phyloP scores from a whole-genome alignment of 1,140 invertebrate genomes.

The Eulimnadia texana region DNA sequence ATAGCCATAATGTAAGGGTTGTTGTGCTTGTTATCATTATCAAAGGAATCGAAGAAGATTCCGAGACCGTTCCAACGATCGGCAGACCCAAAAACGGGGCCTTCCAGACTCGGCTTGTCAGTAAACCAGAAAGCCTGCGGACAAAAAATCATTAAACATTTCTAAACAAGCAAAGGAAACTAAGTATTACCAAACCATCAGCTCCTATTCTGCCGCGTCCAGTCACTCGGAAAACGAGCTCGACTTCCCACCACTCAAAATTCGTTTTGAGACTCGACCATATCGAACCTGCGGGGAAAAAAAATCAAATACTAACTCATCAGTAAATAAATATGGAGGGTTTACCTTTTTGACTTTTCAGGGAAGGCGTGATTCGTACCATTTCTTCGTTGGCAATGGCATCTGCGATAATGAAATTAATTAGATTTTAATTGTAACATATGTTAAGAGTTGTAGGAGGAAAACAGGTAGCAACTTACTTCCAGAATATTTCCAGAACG shows the following conservation, averaged over 20 bases:
- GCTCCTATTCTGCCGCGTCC: conserved; percentile 94
- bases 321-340: too few species aligned
- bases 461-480: conserved; percentile 49
- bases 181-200: conserved; percentile 69
- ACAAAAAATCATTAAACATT: conserved; percentile 16
- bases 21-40: conserved; percentile 98
- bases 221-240: conserved; percentile 84
- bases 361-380: conserved; percentile 84
- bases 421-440: too few species aligned
- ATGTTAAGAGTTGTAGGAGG: too few species aligned
- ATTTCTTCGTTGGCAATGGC: conserved; percentile 95
- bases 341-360: conserved; percentile 84
- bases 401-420: conserved; percentile 59
- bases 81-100: conserved; percentile 87
- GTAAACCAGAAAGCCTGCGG: conserved; percentile 90
- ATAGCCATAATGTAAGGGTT: conserved; percentile 97
- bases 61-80: conserved; percentile 91
- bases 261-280: conserved; percentile 74
- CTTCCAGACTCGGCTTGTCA: conserved; percentile 61
- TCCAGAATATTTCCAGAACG: conserved; percentile 96
- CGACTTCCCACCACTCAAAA: conserved; percentile 93
- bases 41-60: conserved; percentile 95
- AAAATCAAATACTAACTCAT: too few species aligned
- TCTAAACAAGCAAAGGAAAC: not conserved
- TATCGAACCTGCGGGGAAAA: conserved; percentile 47